phyloP scores from a whole-genome alignment of 2,113 vertebrate genomes.

The Leucopsar rothschildi region DNA sequence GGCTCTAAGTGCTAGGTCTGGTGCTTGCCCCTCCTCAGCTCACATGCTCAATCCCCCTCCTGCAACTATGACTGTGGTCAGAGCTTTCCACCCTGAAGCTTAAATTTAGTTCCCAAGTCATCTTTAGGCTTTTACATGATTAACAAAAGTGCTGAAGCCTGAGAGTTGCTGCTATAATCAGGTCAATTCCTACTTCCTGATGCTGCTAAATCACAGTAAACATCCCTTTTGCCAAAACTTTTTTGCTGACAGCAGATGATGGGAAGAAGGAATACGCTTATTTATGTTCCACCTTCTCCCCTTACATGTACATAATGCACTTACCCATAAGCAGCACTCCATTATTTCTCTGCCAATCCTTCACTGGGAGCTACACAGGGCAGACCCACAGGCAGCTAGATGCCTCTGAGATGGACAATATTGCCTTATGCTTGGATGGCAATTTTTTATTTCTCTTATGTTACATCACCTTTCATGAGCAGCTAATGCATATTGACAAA shows the following conservation, averaged over 20 bases:
- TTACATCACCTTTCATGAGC: neutral
- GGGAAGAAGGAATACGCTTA: neutral
- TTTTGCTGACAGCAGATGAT: neutral
- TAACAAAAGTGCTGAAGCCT: slow-evolving; percentile 8
- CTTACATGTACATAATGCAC: neutral
- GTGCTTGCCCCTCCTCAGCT: neutral
- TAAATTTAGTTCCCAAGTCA: neutral
- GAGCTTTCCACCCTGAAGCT: neutral
- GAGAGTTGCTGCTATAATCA: neutral
- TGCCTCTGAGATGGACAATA: neutral
- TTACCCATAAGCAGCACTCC: neutral
- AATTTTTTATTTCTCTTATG: neutral
- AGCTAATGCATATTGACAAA: neutral
- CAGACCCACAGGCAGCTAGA: neutral
- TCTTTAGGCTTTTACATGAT: neutral
- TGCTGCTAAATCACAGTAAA: slow-evolving; percentile 8
- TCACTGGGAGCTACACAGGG: neutral
- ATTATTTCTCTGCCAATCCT: neutral
- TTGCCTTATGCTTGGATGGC: neutral
- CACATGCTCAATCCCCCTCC: neutral
- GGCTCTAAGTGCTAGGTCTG: neutral
- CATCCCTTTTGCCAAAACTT: neutral
- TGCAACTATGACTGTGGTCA: neutral
- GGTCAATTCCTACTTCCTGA: neutral
- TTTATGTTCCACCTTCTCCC: neutral